Conservation (phyloP, 2,888 invertebrate species). For the Eupeodes luniger region DNA sequence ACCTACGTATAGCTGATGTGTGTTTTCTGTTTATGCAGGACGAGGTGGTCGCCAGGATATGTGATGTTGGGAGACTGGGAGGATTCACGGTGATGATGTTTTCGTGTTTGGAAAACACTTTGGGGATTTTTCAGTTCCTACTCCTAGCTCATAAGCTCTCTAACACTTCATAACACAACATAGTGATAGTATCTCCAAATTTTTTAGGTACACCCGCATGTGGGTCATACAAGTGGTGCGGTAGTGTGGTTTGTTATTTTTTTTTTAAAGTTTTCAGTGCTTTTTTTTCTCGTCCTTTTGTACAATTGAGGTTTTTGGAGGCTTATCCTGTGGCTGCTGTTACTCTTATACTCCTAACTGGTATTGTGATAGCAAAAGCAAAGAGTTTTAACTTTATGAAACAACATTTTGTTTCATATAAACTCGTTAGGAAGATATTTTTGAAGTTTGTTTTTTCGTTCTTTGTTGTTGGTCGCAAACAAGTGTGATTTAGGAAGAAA, state of each 20-base stretch:
- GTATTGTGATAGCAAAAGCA: neutral
- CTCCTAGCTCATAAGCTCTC: conserved; percentile 18
- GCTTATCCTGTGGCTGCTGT: neutral
- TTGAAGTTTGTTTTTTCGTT: neutral
- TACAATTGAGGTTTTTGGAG: conserved; percentile 6
- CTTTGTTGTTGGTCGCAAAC: neutral
- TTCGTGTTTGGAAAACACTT: conserved; percentile 60
- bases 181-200: neutral
- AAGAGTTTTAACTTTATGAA: conserved; percentile 1
- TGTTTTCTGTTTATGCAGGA: too few relatives aligned
- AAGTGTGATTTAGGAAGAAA: neutral
- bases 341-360: too few relatives aligned
- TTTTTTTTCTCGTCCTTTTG: neutral
- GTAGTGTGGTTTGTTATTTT: conserved; percentile 9
- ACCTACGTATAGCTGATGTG: neutral
- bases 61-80: conserved; percentile 16
- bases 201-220: neutral
- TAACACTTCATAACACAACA: neutral
- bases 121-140: conserved; percentile 38
- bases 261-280: conserved; percentile 25
- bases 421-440: conserved; percentile 25
- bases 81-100: conserved; percentile 59
- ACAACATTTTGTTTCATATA: conserved; percentile 39
- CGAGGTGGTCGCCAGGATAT: neutral
- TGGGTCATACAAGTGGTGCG: conserved; percentile 17